A percentile compares a stretch with the other conserved stretches of the same genome.
phyloP scores from a whole-genome alignment of 2,888 invertebrate species.

The Drosophila kanekoi region DNA sequence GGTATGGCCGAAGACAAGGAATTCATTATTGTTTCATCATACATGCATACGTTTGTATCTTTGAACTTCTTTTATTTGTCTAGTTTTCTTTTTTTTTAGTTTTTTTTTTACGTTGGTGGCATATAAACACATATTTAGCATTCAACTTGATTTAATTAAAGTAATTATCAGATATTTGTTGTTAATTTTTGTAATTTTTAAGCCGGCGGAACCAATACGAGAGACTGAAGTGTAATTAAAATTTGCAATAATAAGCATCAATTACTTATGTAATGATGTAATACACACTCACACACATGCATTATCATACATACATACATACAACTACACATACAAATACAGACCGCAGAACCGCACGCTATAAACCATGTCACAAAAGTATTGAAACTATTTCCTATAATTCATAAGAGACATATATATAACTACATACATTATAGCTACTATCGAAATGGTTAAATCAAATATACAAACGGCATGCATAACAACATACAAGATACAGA shows the following conservation, averaged over 20 bases:
- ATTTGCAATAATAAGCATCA: constrained; percentile 63
- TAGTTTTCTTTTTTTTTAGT: constrained; percentile 14
- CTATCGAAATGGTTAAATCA: not conserved
- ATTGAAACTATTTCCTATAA: not conserved
- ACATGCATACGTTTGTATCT: not conserved
- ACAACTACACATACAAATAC: constrained; percentile 5
- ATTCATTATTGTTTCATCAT: not conserved
- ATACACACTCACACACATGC: constrained; percentile 38
- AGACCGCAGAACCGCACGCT: constrained; percentile 4
- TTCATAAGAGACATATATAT: not conserved
- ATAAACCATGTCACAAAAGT: not conserved
- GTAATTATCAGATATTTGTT: constrained; percentile 81
- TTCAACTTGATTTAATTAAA: constrained; percentile 57
- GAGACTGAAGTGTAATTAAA: constrained; percentile 90
- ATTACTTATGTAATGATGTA: constrained; percentile 49
- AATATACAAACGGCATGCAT: not conserved
- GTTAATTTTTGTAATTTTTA: constrained; percentile 86
- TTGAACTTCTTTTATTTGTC: constrained; percentile 8
- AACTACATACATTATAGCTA: not conserved
- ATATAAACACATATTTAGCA: constrained; percentile 34
- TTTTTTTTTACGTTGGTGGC: constrained; percentile 32
- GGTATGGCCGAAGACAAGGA: too few species aligned
- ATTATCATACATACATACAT: constrained; percentile 19
- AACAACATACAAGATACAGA: not conserved
- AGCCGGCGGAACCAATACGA: constrained; percentile 91